Percentiles rank a stretch among this genome's conserved stretches.
Evolutionary conservation across 2,888 invertebrate genomes (phyloP).

Genomic region (Hemicrepidius hirtus): DNA sequence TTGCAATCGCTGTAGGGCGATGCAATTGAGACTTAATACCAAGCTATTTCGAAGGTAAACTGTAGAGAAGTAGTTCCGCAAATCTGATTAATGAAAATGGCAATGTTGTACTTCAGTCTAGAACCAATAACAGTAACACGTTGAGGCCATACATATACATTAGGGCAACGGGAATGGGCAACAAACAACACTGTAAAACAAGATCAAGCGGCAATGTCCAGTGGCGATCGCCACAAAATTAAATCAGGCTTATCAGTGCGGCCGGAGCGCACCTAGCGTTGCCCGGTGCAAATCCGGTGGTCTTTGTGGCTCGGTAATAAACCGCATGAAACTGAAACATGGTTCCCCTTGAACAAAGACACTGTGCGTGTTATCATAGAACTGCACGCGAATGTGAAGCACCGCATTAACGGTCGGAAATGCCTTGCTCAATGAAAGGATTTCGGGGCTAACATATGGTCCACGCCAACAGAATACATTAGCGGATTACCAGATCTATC

Average conservation of each 20-base stretch:
- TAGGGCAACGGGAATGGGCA: constrained; percentile 50
- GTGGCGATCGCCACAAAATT: constrained; percentile 68
- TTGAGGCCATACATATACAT: constrained; percentile 57
- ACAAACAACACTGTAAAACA: constrained; percentile 66
- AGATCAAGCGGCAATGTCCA: constrained; percentile 67
- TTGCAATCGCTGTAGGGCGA: not conserved
- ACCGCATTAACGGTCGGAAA: constrained; percentile 63
- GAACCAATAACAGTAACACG: constrained; percentile 59
- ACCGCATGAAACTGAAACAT: constrained; percentile 61
- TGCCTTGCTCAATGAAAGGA: constrained; percentile 55
- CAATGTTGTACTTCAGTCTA: constrained; percentile 55
- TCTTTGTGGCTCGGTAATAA: constrained; percentile 65
- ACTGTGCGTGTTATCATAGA: constrained; percentile 61
- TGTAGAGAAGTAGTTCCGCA: constrained; percentile 45
- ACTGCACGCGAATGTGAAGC: constrained; percentile 64
- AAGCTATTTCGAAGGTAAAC: constrained; percentile 9
- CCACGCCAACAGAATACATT: constrained; percentile 52
- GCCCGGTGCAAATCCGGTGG: constrained; percentile 61
- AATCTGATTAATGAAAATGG: constrained; percentile 64
- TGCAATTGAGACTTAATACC: not conserved
- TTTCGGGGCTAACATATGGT: constrained; percentile 54
- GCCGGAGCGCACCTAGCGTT: constrained; percentile 61
- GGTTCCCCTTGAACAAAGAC: constrained; percentile 59
- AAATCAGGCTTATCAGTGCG: constrained; percentile 68
- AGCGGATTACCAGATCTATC: constrained; percentile 45